Evolutionary conservation across 2,797 vertebrate species (phyloP), one percentile per base, ranked within the genome.

Genomic region (Anabacerthia variegaticeps): DNA sequence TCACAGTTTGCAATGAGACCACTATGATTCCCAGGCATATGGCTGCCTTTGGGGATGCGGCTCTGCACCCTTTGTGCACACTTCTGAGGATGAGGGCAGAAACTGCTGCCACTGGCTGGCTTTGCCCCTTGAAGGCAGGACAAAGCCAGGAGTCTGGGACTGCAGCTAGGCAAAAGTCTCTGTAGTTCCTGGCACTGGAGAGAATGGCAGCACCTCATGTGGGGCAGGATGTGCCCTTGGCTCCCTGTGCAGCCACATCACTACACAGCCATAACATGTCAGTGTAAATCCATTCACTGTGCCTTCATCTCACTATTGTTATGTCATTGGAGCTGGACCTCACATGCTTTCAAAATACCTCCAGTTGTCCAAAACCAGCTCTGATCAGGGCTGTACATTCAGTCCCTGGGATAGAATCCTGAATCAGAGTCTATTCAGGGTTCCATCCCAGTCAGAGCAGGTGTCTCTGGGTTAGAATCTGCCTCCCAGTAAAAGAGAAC

Each of bases 371-470:
- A 89, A 62, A 75, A 46, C 1, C 3, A 73, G 15, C 13, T 34
- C 10, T 51, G 5, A 23, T 32, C 21, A 41, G 24, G 32, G 21
- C 14, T 74, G 7, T 68, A 10, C 21, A 18, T 62, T 26, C 34
- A 48, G 46, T 17, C 20, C 10, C n/a, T 74, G n/a, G 36, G 8
- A 27, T 76, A 32, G 26, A 8, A 52, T 23, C 21, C 48, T 3
- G 5, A 11, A 73, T 9, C 13, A 58, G 39, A 7, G 20, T 39
- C 12, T 36, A 71, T 54, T 58, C 22, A 52, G 63, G 54, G 24
- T 51, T 18, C 46, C 22, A 26, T 34, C 7, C 10, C 1, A 2
- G 10, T 15, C 0, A 2, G 32, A 30, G 6, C 5, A 43, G 24
- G 9, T 30, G 4, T 36, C 7, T 83, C 26, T 80, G 37, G 22